Evolutionary conservation across 2,888 invertebrate species (phyloP), one percentile per base, ranked within the genome.

Genomic region (Zhengitettix transpicula): DNA sequence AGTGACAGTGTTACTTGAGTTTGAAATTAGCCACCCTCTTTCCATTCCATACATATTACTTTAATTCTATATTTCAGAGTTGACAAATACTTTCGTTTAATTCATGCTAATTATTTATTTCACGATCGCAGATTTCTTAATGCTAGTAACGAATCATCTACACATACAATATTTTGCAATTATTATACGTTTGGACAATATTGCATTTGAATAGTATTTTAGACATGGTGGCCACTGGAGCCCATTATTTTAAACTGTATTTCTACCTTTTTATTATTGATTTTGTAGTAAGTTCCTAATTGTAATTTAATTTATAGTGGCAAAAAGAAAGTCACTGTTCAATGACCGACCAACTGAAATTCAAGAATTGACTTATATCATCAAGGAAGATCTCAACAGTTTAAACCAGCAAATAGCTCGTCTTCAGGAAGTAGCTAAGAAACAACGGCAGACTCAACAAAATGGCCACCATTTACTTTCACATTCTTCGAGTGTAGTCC

Each of bases 401-500:
- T 79, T 99, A 65, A 99, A 98, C 75, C 89, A 93, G 71, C 96
- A 98, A 77, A 97, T 99, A 69, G 95, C 93, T n/a, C 84, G 88
- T 69, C 74, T 91, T 55, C 89, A 90, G 69, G 88, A 89, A 69
- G 82, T 90, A 70, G 87, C 89, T 0, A 83, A 83, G 69, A 81
- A 82, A 61, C 87, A 89, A 68, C 77, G 82, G 64, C 78, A 81
- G 65, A 59, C 62, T 5, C 66, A 64, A 40, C 61, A 64, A 52
- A 60, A 63, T 57, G 72, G 63, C 59, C 81, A 81, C 68, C 94
- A 95, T 73, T 82, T 95, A 74, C 84, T 90, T 67, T 89, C 91
- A 65, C 92, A 93, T 80, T 91, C 92, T 60, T 92, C 89, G 55
- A 94, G 90, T 71, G 92, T 96, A 64, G 95, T 96, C 10, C 81